Percentiles rank a stretch among this genome's conserved stretches.
Evolutionary conservation across 1,140 invertebrate genomes (phyloP).

Genomic region (Magallana ariakensis): DNA sequence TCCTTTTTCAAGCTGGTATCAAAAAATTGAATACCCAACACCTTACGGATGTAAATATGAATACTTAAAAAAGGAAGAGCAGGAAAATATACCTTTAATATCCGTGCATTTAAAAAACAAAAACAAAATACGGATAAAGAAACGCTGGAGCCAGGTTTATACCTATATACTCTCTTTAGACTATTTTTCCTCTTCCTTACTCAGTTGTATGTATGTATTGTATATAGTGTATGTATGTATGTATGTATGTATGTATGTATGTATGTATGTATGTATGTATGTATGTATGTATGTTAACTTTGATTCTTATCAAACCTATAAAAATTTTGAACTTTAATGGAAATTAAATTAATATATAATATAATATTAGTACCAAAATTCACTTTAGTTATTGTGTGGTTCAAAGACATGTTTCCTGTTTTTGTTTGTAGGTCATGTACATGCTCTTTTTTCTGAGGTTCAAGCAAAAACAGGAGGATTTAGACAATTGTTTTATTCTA

Average conservation of each 20-base stretch:
- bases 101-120: background rate
- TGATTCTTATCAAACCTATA: too few species aligned
- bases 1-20: background rate
- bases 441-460: background rate
- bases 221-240: too few species aligned
- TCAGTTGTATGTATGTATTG: too few species aligned
- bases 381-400: too few species aligned
- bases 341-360: too few species aligned
- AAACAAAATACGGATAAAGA: background rate
- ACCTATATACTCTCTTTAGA: too few species aligned
- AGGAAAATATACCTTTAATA: background rate
- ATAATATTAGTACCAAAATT: too few species aligned
- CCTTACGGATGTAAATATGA: background rate
- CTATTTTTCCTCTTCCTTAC: too few species aligned
- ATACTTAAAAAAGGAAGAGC: background rate
- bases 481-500: background rate
- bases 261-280: too few species aligned
- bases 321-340: too few species aligned
- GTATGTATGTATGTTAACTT: too few species aligned
- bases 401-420: background rate
- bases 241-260: too few species aligned
- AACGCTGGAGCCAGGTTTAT: constrained; percentile 22
- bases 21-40: constrained; percentile 4
- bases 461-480: background rate
- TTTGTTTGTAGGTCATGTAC: constrained; percentile 18